Base-by-base conservation (phyloP, 2,113 vertebrate species). In the Tricholaema leucomelas region DNA sequence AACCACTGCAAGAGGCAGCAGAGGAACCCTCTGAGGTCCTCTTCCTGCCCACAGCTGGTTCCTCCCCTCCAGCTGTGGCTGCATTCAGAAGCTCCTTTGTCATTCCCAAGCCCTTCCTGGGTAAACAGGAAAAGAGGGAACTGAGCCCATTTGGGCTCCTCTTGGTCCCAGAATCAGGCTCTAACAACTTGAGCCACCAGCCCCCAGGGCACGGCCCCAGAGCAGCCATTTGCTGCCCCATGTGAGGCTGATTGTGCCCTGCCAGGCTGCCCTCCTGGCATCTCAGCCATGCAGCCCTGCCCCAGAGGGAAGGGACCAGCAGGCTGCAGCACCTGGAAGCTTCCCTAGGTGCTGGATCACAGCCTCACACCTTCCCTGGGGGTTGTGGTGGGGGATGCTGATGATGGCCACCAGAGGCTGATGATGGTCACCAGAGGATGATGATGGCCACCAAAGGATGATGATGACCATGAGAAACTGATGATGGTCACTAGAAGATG, bases 41-140 rank as follows among this genome's bases (percentile, higher is more conserved):
- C 59, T n/a, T 19, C 3, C 1, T 46, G 14, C 44, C 12, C 63
- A 8, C 56, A 76, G 8, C n/a, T 21, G 27, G n/a, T 65, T 90
- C 95, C 72, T 86, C 77, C 81, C 90, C 75, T 66, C 25, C 50
- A 7, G 67, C 9, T 35, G 60, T 73, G 88, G 90, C 90, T 65
- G 67, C 50, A 17, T 3, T 20, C 55, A 8, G 69, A 6, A 14
- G 83, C 25, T 88, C 66, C 23, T 55, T 79, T 77, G 30, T n/a
- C 81, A 24, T 95, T 93, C 92, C 9, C 84, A 4, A 2, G 90
- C 84, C 38, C 74, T 89, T 91, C 79, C 75, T 35, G 42, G 65
- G 75, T 95, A 91, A 95, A 95, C 93, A 95, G 92, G 90, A 94
- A 96, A 94, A 93, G 90, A 52, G 87, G 61, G 0, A 21, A 36